Evolutionary conservation across 1,140 invertebrate species (phyloP), one percentile per base, ranked within the genome.

Genomic region (Camponotus pennsylvanicus): DNA sequence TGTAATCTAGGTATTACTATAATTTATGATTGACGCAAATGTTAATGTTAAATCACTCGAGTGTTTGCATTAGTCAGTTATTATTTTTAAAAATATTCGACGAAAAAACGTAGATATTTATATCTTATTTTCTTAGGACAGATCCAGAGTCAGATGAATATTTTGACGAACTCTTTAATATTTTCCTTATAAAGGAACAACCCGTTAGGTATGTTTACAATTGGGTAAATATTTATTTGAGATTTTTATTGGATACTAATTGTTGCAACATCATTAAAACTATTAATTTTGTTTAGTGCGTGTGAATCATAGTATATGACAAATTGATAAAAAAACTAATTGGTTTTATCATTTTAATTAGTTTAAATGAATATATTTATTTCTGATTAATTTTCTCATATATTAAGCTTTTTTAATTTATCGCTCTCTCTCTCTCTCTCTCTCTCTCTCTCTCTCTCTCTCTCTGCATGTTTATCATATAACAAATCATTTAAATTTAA

Each of bases 141-240:
- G 94, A 94, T 91, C 93, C 92, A 85, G 93, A 93, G 84, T 95
- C 94, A 7, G 91, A 94, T 63, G 71, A 92, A 80, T 94, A 93
- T 91, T 94, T 95, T 90, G 82, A 94, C 89, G 91, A 95, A 91
- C 91, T 95, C 64, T 94, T 95, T 94, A 94, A 95, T 87, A 86
- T 94, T 92, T 93, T 93, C 88, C 88, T 91, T 87, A 90, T 86
- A 69, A 77, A 80, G 86, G 92, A 90, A 88, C 88, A 82, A 83
- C 61, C 90, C 73, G 88, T 83, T 89, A 94, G 92, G 92, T 94
- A 93, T 90, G 91, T 87, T 75, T 85, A 67, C 11, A 75, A n/a
- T 59, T 40, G 21, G 2, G 7, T 37, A 37, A 66, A 42, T 40
- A 37, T 4, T 34, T 37, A n/a, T 59, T n/a, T 40, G 13, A 82